These are phyloP conservation scores for Epinephelus lanceolatus DNA, from an alignment of 2,113 vertebrate species.

Conservation along the genomic window DNA sequence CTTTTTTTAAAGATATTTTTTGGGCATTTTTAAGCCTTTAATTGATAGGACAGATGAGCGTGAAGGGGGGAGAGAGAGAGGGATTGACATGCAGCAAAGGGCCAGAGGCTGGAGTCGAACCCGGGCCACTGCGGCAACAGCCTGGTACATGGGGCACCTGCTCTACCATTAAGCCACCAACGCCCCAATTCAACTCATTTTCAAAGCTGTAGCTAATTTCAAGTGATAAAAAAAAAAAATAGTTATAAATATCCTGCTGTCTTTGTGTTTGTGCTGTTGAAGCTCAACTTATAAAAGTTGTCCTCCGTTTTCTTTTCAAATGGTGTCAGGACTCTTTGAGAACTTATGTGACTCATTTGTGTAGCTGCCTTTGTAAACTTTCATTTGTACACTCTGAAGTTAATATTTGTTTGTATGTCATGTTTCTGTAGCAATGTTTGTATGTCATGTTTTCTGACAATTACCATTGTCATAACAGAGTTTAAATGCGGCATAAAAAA, in stretches of 20 bases:
- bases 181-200: neutral
- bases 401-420: slow-evolving; percentile 3
- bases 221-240: too few species aligned
- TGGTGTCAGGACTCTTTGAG: neutral
- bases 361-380: neutral
- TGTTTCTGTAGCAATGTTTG: slow-evolving; percentile 3
- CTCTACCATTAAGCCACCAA: too few species aligned
- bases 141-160: too few species aligned
- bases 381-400: neutral
- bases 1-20: too few species aligned
- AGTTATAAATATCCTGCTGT: neutral
- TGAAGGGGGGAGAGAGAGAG: too few species aligned
- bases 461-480: neutral
- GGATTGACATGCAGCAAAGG: too few species aligned
- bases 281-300: neutral
- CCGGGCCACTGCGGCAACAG: too few species aligned
- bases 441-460: slow-evolving; percentile 22
- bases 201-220: neutral
- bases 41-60: too few species aligned
- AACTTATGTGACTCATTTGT: slow-evolving; percentile 8
- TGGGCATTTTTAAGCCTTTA: too few species aligned
- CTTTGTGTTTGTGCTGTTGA: neutral
- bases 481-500: neutral
- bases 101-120: too few species aligned
- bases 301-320: neutral